These are phyloP conservation scores for Alaudala cheleensis DNA, from an alignment of 2,113 vertebrate species.

Conservation along the genomic window DNA sequence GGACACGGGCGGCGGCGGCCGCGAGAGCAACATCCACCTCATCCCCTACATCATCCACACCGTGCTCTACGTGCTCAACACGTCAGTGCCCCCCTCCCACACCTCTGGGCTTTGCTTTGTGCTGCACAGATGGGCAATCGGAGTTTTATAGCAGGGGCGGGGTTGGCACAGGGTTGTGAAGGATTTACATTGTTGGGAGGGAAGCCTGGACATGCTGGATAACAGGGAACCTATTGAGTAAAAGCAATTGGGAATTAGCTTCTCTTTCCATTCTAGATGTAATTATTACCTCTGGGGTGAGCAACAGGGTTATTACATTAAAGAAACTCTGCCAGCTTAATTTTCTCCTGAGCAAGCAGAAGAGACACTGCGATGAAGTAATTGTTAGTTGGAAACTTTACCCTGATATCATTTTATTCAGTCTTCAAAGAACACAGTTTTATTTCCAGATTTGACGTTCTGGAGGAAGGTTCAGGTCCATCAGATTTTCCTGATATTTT, in stretches of 20 bases:
- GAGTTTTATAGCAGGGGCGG: not conserved
- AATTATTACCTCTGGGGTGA: constrained; percentile 43
- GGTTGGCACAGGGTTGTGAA: not conserved
- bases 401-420: not conserved
- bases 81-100: constrained; percentile 75
- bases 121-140: not conserved
- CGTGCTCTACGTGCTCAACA: constrained; percentile 98
- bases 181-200: not conserved
- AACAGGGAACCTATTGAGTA: not conserved
- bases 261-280: constrained; percentile 4
- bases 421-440: not conserved
- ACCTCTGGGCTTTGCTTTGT: accelerated
- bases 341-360: constrained; percentile 2
- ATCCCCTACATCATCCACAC: constrained; percentile 99
- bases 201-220: not conserved
- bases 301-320: constrained; percentile 15
- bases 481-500: not conserved
- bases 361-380: not conserved
- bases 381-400: not conserved
- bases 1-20: constrained; percentile 92
- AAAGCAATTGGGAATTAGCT: constrained; percentile 9
- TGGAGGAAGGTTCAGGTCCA: not conserved
- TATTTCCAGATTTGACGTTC: not conserved
- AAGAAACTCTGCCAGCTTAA: constrained; percentile 5
- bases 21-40: constrained; percentile 99